Conservation (phyloP, 2,888 invertebrate species). For the Acanthacorydalis orientalis region DNA sequence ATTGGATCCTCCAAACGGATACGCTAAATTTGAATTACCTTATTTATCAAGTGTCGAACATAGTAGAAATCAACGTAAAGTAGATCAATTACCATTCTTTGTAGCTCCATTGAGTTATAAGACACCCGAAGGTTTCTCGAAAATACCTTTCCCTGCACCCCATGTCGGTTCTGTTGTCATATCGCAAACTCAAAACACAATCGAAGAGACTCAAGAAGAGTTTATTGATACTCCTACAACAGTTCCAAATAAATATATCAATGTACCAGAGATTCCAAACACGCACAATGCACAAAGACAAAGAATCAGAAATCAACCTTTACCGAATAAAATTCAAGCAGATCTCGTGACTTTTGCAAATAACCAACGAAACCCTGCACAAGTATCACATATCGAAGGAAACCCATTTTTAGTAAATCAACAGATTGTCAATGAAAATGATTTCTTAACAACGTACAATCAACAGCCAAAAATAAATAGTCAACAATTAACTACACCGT, state of each 20-base stretch:
- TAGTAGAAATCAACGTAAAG: constrained; percentile 48
- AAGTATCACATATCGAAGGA: background rate
- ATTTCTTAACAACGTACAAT: too few species aligned
- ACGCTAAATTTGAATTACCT: constrained; percentile 65
- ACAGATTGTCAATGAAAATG: too few species aligned
- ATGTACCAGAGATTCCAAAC: constrained; percentile 20
- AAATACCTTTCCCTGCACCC: constrained; percentile 71
- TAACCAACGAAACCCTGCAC: background rate
- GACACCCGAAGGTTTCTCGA: constrained; percentile 69
- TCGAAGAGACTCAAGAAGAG: constrained; percentile 11
- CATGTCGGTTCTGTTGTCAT: constrained; percentile 76
- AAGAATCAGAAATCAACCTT: constrained; percentile 15
- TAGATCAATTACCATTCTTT: constrained; percentile 64
- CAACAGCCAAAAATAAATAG: background rate
- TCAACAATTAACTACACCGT: background rate
- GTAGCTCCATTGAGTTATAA: constrained; percentile 73
- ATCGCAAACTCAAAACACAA: constrained; percentile 22
- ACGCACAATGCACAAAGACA: constrained; percentile 26
- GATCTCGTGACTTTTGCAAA: constrained; percentile 12
- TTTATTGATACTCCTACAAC: too few species aligned
- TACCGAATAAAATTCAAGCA: constrained; percentile 6
- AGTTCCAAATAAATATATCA: constrained; percentile 14
- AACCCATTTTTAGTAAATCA: too few species aligned
- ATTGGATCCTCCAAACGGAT: constrained; percentile 51
- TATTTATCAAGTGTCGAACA: constrained; percentile 59